phyloP scores from a whole-genome alignment of 1,140 invertebrate genomes.

The Oreohelix idahoensis region DNA sequence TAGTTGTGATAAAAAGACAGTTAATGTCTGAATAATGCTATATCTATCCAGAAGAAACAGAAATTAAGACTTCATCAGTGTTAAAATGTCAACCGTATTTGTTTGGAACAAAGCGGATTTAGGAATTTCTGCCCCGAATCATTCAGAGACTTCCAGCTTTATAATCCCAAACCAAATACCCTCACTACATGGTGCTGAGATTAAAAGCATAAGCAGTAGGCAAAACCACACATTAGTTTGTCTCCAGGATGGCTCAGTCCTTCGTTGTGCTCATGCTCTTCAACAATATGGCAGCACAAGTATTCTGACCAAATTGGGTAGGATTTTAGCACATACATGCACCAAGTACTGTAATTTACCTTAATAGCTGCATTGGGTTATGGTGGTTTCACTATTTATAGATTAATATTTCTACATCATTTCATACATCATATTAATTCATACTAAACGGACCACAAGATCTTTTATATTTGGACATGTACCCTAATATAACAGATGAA shows the following conservation, averaged over 20 bases:
- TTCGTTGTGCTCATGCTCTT: conserved; percentile 87
- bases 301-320: conserved; percentile 33
- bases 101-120: conserved; percentile 84
- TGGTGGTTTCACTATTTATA: no score
- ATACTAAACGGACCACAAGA: no score
- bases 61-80: not conserved
- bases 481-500: no score
- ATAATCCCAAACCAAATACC: conserved; percentile 75
- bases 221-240: conserved; percentile 80
- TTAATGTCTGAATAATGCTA: no score
- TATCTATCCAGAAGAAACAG: not conserved
- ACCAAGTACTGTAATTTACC: no score
- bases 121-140: conserved; percentile 86
- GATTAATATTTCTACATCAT: no score
- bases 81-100: conserved; percentile 51
- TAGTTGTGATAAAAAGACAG: no score
- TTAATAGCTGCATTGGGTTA: no score
- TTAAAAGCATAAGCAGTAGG: conserved; percentile 84
- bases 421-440: no score
- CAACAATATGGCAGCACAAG: conserved; percentile 87
- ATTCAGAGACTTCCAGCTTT: conserved; percentile 84
- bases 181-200: conserved; percentile 34
- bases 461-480: no score
- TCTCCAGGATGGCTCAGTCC: conserved; percentile 85
- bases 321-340: not conserved